Conservation (phyloP, 2,888 invertebrate species). For the Halocaridina rubra region DNA sequence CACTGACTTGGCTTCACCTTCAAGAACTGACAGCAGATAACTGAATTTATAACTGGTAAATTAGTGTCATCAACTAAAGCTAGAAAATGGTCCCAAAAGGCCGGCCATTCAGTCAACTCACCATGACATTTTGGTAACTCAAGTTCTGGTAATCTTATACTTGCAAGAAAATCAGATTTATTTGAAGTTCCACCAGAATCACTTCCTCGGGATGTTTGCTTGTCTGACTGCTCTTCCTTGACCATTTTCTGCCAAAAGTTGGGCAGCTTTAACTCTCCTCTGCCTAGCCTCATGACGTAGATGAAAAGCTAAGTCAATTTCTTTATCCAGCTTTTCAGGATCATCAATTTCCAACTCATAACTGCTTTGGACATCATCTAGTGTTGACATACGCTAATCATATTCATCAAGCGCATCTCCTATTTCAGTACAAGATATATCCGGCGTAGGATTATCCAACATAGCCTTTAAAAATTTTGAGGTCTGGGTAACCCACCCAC, state of each 20-base stretch:
- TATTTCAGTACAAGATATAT: no score
- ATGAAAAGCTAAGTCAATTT: not conserved
- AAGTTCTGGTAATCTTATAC: not conserved
- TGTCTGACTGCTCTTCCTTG: not conserved
- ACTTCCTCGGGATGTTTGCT: not conserved
- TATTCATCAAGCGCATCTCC: no score
- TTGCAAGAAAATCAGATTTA: not conserved
- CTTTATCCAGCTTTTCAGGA: not conserved
- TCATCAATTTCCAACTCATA: not conserved
- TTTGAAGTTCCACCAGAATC: not conserved
- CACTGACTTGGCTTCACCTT: not conserved
- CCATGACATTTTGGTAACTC: not conserved
- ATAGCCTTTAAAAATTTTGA: no score
- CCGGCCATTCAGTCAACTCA: not conserved
- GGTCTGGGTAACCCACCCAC: no score
- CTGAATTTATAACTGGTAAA: not conserved
- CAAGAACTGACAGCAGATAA: not conserved
- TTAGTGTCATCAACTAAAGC: not conserved
- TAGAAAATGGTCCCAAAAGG: not conserved
- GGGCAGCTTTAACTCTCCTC: not conserved
- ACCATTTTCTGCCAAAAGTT: not conserved
- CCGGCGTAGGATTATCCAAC: no score
- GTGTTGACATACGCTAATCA: no score
- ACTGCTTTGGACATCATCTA: no score
- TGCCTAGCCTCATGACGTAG: not conserved